Evolutionary conservation across 2,797 vertebrate species (phyloP).

Genomic region (Labroides dimidiatus): DNA sequence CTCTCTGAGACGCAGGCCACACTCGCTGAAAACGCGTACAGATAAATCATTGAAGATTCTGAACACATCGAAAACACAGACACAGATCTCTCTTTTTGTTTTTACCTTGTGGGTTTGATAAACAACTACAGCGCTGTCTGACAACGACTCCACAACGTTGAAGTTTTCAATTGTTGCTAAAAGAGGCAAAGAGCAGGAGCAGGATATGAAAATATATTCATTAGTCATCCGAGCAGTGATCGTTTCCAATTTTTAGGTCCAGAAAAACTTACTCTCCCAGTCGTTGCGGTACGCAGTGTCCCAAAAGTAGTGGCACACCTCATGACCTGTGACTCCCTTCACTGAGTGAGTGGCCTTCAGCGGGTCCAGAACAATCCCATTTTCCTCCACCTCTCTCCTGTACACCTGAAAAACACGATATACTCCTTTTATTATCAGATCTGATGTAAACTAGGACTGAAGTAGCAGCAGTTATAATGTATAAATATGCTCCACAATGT

Average conservation of each 20-base stretch:
- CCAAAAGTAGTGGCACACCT: slow-evolving; percentile 98
- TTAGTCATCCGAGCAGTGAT: too few relatives aligned
- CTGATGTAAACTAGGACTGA: too few relatives aligned
- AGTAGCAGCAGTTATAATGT: too few relatives aligned
- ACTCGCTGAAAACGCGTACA: slow-evolving; percentile 87
- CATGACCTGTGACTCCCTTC: slow-evolving; percentile 95
- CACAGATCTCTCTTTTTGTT: not conserved
- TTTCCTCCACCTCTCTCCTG: slow-evolving; percentile 97
- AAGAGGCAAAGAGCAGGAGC: slow-evolving; percentile 26
- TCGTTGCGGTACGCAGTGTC: slow-evolving; percentile 95
- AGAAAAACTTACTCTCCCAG: slow-evolving; percentile 93
- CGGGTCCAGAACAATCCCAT: slow-evolving; percentile 96
- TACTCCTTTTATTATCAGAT: not conserved
- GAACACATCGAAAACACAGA: too few relatives aligned
- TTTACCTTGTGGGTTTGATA: slow-evolving; percentile 97
- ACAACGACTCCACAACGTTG: slow-evolving; percentile 93
- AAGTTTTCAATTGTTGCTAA: slow-evolving; percentile 97
- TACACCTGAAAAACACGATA: slow-evolving; percentile 86
- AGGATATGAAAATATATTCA: too few relatives aligned
- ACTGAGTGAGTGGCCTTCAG: slow-evolving; percentile 97
- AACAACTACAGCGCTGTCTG: slow-evolving; percentile 92
- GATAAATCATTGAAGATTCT: not conserved
- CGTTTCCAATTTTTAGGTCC: too few relatives aligned
- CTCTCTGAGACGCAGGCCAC: slow-evolving; percentile 97
- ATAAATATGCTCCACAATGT: not conserved